Percentiles rank a stretch among this genome's conserved stretches.
Evolutionary conservation across 30 jellyfish, hydroid and myxozoan genomes (phyloP).

Genomic region (Turritopsis rubra): DNA sequence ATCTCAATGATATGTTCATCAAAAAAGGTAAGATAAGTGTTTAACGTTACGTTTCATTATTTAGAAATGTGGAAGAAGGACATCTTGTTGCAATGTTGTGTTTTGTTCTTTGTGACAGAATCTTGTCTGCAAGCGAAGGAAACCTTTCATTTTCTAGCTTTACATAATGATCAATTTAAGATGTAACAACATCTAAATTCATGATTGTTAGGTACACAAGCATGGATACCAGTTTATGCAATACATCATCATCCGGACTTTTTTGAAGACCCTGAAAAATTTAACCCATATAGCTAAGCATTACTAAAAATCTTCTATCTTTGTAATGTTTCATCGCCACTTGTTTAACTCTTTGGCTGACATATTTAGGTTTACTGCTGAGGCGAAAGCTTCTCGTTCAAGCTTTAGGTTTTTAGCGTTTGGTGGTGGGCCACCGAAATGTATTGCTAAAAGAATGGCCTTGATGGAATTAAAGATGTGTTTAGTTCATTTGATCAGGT

Average conservation of each 20-base stretch:
- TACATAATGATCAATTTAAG: too few species aligned
- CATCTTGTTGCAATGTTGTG: too few species aligned
- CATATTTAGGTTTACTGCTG: background rate
- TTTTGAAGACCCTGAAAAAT: background rate
- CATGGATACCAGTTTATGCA: background rate
- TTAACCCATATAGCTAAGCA: background rate
- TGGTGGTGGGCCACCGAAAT: background rate
- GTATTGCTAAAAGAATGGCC: background rate
- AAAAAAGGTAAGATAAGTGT: background rate
- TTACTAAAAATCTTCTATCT: background rate
- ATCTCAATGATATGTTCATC: background rate
- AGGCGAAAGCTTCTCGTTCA: background rate
- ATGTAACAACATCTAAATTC: background rate
- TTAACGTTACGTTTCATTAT: too few species aligned
- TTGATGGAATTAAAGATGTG: background rate
- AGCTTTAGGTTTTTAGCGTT: background rate
- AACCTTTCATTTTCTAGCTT: too few species aligned
- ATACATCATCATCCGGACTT: background rate
- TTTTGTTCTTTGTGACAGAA: too few species aligned
- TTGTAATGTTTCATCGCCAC: background rate
- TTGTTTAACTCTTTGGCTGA: background rate
- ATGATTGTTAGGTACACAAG: background rate
- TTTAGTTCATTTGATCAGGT: background rate
- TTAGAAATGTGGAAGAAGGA: too few species aligned
- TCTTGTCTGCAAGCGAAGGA: too few species aligned